These are phyloP conservation scores for Apamea monoglypha DNA, from an alignment of 2,888 invertebrate species.

Conservation along the genomic window DNA sequence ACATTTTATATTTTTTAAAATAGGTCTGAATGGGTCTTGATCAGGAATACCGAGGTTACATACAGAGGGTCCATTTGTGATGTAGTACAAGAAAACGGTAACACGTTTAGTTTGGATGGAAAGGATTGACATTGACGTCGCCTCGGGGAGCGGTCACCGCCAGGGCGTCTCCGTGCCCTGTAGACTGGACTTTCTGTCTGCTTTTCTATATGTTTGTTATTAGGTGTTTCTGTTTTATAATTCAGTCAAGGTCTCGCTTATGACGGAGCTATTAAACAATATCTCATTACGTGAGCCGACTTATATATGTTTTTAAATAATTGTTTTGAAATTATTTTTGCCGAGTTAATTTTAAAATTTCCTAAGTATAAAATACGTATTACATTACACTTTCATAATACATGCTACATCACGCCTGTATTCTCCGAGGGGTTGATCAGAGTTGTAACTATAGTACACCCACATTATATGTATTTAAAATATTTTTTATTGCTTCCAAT, in stretches of 20 bases:
- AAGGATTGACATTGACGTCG: background rate
- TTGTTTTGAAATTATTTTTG: slow-evolving; percentile 1
- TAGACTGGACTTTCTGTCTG: slow-evolving; percentile 10
- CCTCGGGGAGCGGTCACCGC: background rate
- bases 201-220: background rate
- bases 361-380: background rate
- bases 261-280: slow-evolving; percentile 43
- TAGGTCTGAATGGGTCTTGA: background rate
- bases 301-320: slow-evolving; percentile 12
- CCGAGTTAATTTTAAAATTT: background rate
- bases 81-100: background rate
- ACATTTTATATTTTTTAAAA: too few relatives aligned
- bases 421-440: background rate
- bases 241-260: slow-evolving; percentile 37
- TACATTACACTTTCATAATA: background rate
- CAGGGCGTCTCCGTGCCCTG: background rate
- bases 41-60: background rate
- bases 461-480: background rate
- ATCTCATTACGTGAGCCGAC: slow-evolving; percentile 32
- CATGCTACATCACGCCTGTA: too few relatives aligned
- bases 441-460: background rate
- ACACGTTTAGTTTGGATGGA: background rate
- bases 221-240: slow-evolving; percentile 52
- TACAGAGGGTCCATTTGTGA: background rate
- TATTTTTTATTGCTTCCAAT: background rate